Conservation (phyloP, 2,797 vertebrate species). For the Micromesistius poutassou region DNA sequence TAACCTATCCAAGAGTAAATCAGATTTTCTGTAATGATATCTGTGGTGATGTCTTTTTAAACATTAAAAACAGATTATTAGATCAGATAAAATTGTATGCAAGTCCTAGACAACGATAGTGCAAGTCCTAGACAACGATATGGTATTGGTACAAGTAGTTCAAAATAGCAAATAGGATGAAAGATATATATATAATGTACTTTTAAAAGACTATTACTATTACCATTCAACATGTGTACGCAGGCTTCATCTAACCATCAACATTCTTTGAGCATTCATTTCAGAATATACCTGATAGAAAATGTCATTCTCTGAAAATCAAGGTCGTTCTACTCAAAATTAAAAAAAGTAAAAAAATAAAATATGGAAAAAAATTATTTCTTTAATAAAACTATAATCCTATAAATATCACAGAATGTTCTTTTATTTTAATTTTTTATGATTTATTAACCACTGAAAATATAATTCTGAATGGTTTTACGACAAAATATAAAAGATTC, state of each 20-base stretch:
- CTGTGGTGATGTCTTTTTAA: no score
- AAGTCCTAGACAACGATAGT: no score
- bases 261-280: background rate
- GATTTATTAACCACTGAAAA: background rate
- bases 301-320: background rate
- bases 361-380: background rate
- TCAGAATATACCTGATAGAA: background rate
- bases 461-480: background rate
- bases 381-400: background rate
- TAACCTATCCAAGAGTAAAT: no score
- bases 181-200: background rate
- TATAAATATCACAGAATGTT: background rate
- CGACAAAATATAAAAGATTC: no score
- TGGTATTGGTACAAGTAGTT: background rate
- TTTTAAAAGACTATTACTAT: background rate
- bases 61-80: background rate
- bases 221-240: background rate
- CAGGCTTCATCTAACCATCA: background rate
- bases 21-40: no score
- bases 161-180: background rate
- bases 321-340: background rate
- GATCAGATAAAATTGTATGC: background rate
- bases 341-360: no score
- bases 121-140: background rate
- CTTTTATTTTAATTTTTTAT: background rate